A percentile compares a stretch with the other conserved stretches of the same genome.
Conservation (phyloP, 2,888 invertebrate genomes). For the Drosophila mayaguana region DNA sequence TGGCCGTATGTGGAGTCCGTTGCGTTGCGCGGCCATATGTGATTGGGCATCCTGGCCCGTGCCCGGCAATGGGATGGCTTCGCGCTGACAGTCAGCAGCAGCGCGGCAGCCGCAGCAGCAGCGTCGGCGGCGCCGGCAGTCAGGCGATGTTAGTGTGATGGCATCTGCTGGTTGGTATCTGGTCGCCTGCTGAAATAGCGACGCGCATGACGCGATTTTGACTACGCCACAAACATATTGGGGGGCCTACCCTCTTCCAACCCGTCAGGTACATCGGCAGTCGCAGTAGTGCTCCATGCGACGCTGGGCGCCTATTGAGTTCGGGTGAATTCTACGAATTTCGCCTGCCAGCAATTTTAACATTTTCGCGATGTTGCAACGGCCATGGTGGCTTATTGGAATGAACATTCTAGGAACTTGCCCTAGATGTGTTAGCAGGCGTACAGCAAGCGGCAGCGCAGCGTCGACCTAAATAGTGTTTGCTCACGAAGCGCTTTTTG, state of each 20-base stretch:
- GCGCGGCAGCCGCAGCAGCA: background rate
- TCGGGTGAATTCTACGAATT: constrained; percentile 85
- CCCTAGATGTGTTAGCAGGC: constrained; percentile 83
- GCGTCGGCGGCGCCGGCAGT: too few relatives aligned
- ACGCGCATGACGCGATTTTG: constrained; percentile 85
- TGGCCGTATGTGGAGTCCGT: constrained; percentile 63
- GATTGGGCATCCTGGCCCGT: constrained; percentile 61
- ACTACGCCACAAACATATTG: constrained; percentile 68
- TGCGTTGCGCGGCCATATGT: constrained; percentile 64
- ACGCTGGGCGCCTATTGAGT: constrained; percentile 81
- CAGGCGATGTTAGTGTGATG: background rate
- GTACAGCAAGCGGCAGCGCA: constrained; percentile 63
- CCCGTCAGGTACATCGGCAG: constrained; percentile 31
- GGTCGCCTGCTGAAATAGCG: constrained; percentile 82
- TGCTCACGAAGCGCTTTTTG: constrained; percentile 2
- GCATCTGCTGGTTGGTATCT: constrained; percentile 36
- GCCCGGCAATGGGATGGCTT: constrained; percentile 31
- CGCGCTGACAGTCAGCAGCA: background rate
- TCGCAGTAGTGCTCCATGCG: background rate
- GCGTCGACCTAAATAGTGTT: constrained; percentile 69
- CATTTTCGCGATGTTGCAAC: constrained; percentile 67
- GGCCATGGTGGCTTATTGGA: constrained; percentile 75
- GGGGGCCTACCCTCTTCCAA: constrained; percentile 12
- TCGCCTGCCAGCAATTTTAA: constrained; percentile 55
- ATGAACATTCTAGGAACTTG: constrained; percentile 85